Conservation (phyloP, 1,140 invertebrate species). For the Nebria ingens region DNA sequence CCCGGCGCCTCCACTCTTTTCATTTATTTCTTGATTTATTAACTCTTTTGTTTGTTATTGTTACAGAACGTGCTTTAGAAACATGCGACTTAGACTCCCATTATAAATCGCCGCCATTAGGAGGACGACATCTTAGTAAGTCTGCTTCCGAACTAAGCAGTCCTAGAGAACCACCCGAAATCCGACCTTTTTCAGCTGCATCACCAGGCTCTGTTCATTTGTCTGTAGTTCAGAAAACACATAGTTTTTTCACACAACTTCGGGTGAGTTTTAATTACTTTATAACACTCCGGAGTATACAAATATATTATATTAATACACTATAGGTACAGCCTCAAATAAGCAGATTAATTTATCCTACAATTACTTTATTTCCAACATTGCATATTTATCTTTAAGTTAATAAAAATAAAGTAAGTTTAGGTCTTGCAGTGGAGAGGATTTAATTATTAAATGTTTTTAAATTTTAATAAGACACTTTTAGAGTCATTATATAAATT, state of each 20-base stretch:
- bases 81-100: constrained; percentile 23
- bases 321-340: no score
- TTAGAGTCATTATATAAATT: no score
- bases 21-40: constrained; percentile 4
- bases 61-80: constrained; percentile 30
- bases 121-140: constrained; percentile 38
- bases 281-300: no score
- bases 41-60: constrained; percentile 16
- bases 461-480: no score
- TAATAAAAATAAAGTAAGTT: no score
- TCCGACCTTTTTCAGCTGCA: constrained; percentile 37
- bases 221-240: constrained; percentile 56
- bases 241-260: constrained; percentile 58
- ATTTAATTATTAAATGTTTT: no score
- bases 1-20: constrained; percentile 52
- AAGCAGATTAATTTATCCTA: no score
- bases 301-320: no score
- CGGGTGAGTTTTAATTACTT: constrained; percentile 32
- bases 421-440: no score
- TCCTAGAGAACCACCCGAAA: constrained; percentile 30
- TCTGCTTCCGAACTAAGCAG: constrained; percentile 43
- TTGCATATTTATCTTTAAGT: constrained; percentile 17
- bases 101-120: background rate
- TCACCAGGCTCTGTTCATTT: constrained; percentile 35
- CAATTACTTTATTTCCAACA: constrained; percentile 11